Percentiles rank a stretch among this genome's conserved stretches.
These are phyloP conservation scores for Podarcis muralis DNA, from an alignment of 2,113 vertebrate genomes.

Conservation along the genomic window DNA sequence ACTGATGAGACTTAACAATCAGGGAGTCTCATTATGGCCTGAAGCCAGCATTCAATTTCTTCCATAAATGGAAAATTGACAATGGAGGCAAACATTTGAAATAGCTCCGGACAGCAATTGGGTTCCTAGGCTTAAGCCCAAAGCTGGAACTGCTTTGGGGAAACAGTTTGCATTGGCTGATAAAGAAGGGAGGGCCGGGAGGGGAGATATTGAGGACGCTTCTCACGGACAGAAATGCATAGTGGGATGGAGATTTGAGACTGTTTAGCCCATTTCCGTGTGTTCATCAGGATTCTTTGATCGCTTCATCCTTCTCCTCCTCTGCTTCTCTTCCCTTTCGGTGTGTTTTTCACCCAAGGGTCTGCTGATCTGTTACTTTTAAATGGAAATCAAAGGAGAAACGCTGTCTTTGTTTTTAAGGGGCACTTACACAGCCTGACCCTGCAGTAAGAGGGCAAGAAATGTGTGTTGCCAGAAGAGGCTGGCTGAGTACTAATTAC, in stretches of 20 bases:
- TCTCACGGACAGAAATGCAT: neutral
- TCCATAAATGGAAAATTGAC: neutral
- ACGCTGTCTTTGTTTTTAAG: neutral
- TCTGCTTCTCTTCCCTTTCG: neutral
- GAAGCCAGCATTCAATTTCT: neutral
- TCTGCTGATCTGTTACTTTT: accelerated
- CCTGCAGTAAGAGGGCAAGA: accelerated
- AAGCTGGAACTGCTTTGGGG: neutral
- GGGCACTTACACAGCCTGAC: conserved; percentile 24
- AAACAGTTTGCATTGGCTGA: accelerated
- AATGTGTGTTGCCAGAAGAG: conserved; percentile 35
- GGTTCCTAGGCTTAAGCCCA: neutral
- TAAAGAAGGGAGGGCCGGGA: neutral
- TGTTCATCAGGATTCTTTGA: accelerated
- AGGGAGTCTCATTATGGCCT: neutral
- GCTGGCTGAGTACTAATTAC: conserved; percentile 37
- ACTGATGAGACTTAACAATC: neutral
- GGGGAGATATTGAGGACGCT: accelerated
- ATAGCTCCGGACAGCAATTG: neutral
- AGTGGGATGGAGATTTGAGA: neutral
- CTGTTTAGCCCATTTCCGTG: neutral
- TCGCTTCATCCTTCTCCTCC: neutral
- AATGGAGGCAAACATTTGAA: neutral
- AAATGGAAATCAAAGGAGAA: neutral
- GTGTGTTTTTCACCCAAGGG: neutral